phyloP scores from a whole-genome alignment of 2,797 vertebrate genomes.

The Fistularia tabacaria region DNA sequence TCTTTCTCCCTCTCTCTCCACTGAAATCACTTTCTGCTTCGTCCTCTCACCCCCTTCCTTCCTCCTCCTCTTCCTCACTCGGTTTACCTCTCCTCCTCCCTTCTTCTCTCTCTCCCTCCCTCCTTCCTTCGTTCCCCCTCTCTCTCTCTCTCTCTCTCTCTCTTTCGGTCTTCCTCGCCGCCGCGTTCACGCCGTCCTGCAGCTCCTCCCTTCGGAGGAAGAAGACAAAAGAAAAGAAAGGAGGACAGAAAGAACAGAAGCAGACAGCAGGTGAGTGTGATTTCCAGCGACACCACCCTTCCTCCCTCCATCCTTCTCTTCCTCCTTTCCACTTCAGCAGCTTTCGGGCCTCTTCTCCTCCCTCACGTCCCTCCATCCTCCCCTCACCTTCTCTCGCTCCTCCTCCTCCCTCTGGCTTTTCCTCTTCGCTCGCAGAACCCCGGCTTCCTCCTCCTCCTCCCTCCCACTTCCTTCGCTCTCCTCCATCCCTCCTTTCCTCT shows the following conservation, averaged over 20 bases:
- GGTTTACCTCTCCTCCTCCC: neutral
- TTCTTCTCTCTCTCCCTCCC: slow-evolving; percentile 15
- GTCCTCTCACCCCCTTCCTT: neutral
- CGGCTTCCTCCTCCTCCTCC: neutral
- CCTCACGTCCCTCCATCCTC: slow-evolving; percentile 3
- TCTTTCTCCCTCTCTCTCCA: slow-evolving; percentile 12
- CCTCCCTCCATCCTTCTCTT: slow-evolving; percentile 1
- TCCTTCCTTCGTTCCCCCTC: slow-evolving; percentile 2
- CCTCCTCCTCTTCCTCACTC: neutral
- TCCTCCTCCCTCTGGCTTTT: neutral
- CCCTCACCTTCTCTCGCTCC: slow-evolving; percentile 6
- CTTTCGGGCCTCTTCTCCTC: slow-evolving; percentile 7
- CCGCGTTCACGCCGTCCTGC: too few relatives aligned
- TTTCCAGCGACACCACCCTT: slow-evolving; percentile 35
- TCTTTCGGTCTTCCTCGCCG: neutral
- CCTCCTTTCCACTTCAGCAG: slow-evolving; percentile 24
- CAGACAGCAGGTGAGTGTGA: slow-evolving; percentile 50
- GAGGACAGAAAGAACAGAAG: slow-evolving; percentile 4
- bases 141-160: neutral
- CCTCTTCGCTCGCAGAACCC: neutral
- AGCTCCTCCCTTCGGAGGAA: slow-evolving; percentile 3
- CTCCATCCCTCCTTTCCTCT: neutral
- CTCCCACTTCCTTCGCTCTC: neutral
- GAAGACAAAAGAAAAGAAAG: slow-evolving; percentile 16
- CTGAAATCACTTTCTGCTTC: slow-evolving; percentile 25